Base-by-base conservation (phyloP, 2,113 vertebrate genomes). In the Labrus mixtus region DNA sequence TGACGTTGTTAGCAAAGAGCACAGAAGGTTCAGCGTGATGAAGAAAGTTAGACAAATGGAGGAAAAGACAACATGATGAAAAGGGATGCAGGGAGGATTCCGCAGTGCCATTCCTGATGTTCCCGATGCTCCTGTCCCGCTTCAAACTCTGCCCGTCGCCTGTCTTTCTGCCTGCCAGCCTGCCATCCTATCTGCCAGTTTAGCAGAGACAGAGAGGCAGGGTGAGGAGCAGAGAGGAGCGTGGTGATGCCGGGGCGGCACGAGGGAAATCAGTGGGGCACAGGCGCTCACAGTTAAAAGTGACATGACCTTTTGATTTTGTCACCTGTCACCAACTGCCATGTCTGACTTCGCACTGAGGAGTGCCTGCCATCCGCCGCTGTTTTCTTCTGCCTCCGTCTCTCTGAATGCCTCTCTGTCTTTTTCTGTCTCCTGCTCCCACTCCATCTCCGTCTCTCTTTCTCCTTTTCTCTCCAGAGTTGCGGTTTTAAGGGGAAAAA, bases 221-320 rank as follows among this genome's bases (percentile, higher is more conserved):
- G 45, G 75, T 70, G 85, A 81, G 74, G 74, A 87, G 84, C 55
- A 19, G 70, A 89, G 90, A 89, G 68, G 91, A 87, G 82, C 73
- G 62, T 53, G 66, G 73, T 69, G 81, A 92, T 92, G 92, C 89
- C 75, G 86, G 74, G 89, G 89, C 85, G 94, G 95, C 95, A 96
- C 94, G 55, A 91, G 96, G 97, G 96, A 97, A 97, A 98, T 97
- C 96, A 98, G 96, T 94, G 93, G 95, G 96, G 95, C 95, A 96
- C 94, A 96, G 96, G 96, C 95, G 93, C 95, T 96, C 95, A 94
- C 96, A 97, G 96, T 97, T 97, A 96, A 96, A 98, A 96, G 95
- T 96, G 96, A 97, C 96, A 95, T 95, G 96, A 97, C 96, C 96
- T 97, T 97, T 95, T 97, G 96, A 95, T 98, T 97, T 97, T 95